phyloP scores from a whole-genome alignment of 2,888 invertebrate species.

The Bursaphelenchus okinawaensis region DNA sequence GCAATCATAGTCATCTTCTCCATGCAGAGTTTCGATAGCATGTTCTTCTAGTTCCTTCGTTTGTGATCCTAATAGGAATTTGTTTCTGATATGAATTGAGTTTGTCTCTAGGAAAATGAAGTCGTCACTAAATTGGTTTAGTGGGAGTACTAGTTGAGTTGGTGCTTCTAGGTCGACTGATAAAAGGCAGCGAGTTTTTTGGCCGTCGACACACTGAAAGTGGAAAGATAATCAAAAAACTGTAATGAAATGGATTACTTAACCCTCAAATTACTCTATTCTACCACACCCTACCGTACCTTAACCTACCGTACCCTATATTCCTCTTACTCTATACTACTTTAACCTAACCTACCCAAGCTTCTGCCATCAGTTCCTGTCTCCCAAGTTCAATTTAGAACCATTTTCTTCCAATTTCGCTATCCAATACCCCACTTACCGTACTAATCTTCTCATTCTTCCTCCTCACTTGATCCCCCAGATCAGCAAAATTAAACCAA shows the following conservation, averaged over 20 bases:
- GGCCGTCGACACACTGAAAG: constrained; percentile 20
- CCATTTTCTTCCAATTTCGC: too few relatives aligned
- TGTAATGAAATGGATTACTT: too few relatives aligned
- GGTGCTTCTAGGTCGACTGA: constrained; percentile 33
- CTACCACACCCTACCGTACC: too few relatives aligned
- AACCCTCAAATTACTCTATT: too few relatives aligned
- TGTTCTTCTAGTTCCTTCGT: constrained; percentile 25
- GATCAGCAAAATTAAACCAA: constrained; percentile 71
- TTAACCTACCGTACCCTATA: too few relatives aligned
- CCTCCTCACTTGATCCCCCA: constrained; percentile 69
- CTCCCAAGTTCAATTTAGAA: too few relatives aligned
- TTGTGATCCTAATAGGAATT: constrained; percentile 30
- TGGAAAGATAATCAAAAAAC: background rate
- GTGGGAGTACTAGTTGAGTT: constrained; percentile 36
- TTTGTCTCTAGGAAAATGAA: constrained; percentile 29
- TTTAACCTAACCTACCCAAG: too few relatives aligned
- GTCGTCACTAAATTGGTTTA: constrained; percentile 41
- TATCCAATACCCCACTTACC: too few relatives aligned
- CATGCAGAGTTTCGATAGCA: constrained; percentile 19
- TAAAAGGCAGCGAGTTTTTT: constrained; percentile 33
- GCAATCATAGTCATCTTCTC: constrained; percentile 37
- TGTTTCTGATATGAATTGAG: constrained; percentile 32
- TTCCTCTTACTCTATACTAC: too few relatives aligned
- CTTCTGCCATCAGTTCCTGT: too few relatives aligned
- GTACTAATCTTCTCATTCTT: constrained; percentile 24